Conservation (phyloP, 2,888 invertebrate species). For the Coecobrya sp. region DNA sequence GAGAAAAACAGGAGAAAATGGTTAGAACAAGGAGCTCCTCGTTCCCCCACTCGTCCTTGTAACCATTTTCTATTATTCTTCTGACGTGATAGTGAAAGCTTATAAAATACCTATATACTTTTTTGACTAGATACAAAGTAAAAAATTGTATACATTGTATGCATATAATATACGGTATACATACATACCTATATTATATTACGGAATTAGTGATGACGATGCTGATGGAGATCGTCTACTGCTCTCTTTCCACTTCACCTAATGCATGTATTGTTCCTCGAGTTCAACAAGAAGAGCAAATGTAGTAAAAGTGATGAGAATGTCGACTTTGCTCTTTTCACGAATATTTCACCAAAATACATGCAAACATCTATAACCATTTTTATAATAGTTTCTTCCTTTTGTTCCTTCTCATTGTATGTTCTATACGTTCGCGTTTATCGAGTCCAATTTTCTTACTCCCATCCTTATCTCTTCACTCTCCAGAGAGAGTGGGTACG, state of each 20-base stretch:
- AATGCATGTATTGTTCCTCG: constrained; percentile 15
- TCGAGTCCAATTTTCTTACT: not conserved
- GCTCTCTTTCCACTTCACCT: constrained; percentile 16
- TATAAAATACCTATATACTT: not conserved
- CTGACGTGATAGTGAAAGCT: constrained; percentile 2
- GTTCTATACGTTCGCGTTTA: not conserved
- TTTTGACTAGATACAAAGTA: not conserved
- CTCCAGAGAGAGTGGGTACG: constrained; percentile 46
- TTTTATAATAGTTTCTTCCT: not conserved
- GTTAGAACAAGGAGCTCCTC: constrained; percentile 48
- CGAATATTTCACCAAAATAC: constrained; percentile 35
- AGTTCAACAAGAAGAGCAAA: constrained; percentile 3
- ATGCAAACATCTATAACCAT: not conserved
- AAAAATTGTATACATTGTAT: not conserved
- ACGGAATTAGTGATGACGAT: constrained; percentile 22
- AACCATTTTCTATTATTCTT: constrained; percentile 32
- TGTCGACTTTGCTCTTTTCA: constrained; percentile 30
- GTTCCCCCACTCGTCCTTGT: not conserved
- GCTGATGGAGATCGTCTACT: not conserved
- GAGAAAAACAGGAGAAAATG: constrained; percentile 28
- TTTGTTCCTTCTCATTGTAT: not conserved
- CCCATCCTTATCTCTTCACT: constrained; percentile 23
- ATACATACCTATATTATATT: not conserved
- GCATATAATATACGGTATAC: not conserved
- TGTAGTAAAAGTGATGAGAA: constrained; percentile 41